A percentile compares a stretch with the other conserved stretches of the same genome.
Evolutionary conservation across 2,113 vertebrate species (phyloP).

Genomic region (Delphinus delphis): DNA sequence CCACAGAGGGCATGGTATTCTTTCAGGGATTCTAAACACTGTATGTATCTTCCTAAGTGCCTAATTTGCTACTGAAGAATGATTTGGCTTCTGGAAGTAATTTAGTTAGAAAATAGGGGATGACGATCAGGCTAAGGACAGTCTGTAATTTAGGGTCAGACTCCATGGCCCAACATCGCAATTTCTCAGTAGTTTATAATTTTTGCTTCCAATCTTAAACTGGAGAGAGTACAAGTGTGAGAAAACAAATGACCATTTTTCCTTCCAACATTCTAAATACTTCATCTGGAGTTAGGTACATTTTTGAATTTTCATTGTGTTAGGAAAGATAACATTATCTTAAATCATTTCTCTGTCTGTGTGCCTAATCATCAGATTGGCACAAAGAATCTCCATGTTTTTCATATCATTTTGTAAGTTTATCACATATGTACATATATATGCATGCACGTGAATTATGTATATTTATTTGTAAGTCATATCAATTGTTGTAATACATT

Average conservation of each 20-base stretch:
- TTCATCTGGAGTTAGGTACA: neutral
- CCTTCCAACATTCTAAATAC: neutral
- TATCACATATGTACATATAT: neutral
- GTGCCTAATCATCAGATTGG: neutral
- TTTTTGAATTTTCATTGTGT: neutral
- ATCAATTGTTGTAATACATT: neutral
- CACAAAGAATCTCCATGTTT: neutral
- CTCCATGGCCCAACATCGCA: neutral
- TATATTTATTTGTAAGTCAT: neutral
- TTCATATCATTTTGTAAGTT: neutral
- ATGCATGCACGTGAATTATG: neutral
- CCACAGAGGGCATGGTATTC: neutral
- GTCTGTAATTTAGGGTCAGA: neutral
- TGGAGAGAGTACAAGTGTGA: neutral
- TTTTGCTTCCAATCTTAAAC: constrained; percentile 43
- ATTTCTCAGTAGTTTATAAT: constrained; percentile 27
- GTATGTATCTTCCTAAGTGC: neutral
- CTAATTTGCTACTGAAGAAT: neutral
- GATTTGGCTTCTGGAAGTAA: constrained; percentile 16
- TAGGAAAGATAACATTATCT: constrained; percentile 9
- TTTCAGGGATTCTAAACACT: neutral
- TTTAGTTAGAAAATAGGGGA: neutral
- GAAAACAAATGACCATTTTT: constrained; percentile 7
- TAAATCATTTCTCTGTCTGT: neutral
- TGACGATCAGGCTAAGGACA: neutral